These are phyloP conservation scores for Cartodere bifasciata DNA, from an alignment of 2,888 invertebrate species.

Conservation along the genomic window DNA sequence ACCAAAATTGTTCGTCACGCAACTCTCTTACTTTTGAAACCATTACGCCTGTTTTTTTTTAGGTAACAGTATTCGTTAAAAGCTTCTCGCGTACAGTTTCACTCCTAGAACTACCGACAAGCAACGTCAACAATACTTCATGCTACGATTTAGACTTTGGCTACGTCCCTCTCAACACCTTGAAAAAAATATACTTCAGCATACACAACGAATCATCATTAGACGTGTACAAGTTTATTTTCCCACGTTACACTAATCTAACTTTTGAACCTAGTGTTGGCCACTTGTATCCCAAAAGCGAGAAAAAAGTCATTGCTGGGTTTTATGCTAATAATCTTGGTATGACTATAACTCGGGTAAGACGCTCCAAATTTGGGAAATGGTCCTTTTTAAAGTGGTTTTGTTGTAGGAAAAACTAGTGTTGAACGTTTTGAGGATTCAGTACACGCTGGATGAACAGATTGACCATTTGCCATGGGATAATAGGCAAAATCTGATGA, in stretches of 20 bases:
- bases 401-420: slow-evolving; percentile 6
- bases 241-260: slow-evolving; percentile 25
- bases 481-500: too few relatives aligned
- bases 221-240: slow-evolving; percentile 33
- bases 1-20: slow-evolving; percentile 32
- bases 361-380: too few relatives aligned
- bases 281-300: slow-evolving; percentile 32
- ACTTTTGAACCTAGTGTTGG: slow-evolving; percentile 38
- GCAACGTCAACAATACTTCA: too few relatives aligned
- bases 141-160: slow-evolving; percentile 33
- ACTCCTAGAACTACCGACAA: too few relatives aligned
- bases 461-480: too few relatives aligned
- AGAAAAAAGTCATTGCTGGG: slow-evolving; percentile 40
- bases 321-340: slow-evolving; percentile 37
- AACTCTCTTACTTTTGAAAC: too few relatives aligned
- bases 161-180: slow-evolving; percentile 26
- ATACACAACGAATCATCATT: slow-evolving; percentile 32
- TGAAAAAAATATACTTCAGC: slow-evolving; percentile 31
- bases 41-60: too few relatives aligned
- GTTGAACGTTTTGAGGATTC: too few relatives aligned
- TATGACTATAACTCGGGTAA: too few relatives aligned
- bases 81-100: too few relatives aligned
- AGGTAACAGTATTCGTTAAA: too few relatives aligned
- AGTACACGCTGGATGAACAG: too few relatives aligned
- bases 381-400: slow-evolving; percentile 28